Base-by-base conservation (phyloP, 2,888 invertebrate genomes). In the Eupithecia tripunctaria region DNA sequence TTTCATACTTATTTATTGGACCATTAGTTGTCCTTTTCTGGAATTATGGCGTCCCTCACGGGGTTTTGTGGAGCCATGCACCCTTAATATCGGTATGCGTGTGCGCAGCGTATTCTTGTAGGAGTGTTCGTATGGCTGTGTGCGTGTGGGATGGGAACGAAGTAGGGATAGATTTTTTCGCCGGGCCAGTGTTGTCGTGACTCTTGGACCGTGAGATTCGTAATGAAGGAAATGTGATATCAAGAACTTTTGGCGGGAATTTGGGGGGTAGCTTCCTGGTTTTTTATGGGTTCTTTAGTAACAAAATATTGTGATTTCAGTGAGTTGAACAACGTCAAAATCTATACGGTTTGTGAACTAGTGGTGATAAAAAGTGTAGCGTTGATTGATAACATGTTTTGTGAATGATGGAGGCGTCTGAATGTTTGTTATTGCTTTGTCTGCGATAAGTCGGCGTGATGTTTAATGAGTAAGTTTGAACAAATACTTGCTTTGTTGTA, bases 41-140 rank as follows among this genome's bases (percentile, higher is more conserved):
- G 79, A 79, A 82, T 81, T 80, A 80, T 81, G 80, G 82, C 86
- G 87, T 87, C 89, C 90, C 89, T 89, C 88, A 82, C 79, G 84
- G 88, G 86, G 86, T 89, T 91, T 90, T 82, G 84, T 82, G 85
- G 84, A 82, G 85, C 87, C 89, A 89, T 87, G 87, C 89, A 91
- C 93, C 93, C 94, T 91, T 91, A 91, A 88, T 90, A 85, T 82
- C 80, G 12, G 79, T 76, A 80, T 89, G 89, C 86, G 89, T 87
- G 84, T 84, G 84, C 88, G 87, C 79, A 72, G 41, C 77, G 85
- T 89, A 90, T 90, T 81, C 86, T 89, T 87, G 92, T 89, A 87
- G 84, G 79, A 43, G 85, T 85, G 78, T 79, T 79, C 76, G 79
- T 82, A 79, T 80, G 70, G 66, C 67, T 80, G 82, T 87, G 84